Percentiles rank a stretch among this genome's conserved stretches.
Conservation (phyloP, 2,797 vertebrate species). For the Tympanoctomys barrerae region DNA sequence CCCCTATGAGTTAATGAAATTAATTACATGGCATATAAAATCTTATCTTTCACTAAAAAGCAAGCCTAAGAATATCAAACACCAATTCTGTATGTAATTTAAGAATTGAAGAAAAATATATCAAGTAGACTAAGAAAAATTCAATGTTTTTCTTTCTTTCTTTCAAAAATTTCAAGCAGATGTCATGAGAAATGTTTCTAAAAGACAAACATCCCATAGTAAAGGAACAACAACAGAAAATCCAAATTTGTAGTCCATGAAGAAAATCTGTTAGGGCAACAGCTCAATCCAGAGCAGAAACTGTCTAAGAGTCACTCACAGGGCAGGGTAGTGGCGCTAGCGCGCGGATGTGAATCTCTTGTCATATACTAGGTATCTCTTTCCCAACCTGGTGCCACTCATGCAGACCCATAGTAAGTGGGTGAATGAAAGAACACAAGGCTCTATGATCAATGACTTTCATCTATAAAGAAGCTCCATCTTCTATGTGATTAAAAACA, state of each 20-base stretch:
- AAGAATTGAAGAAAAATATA: conserved; percentile 50
- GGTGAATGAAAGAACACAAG: too few species aligned
- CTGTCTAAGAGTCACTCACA: accelerated
- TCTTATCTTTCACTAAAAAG: conserved; percentile 63
- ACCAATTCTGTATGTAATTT: conserved; percentile 54
- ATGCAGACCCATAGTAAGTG: accelerated
- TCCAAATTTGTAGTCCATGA: accelerated
- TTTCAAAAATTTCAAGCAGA: background rate
- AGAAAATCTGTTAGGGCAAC: background rate
- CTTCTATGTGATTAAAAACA: background rate
- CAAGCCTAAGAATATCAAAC: conserved; percentile 51
- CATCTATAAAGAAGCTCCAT: background rate
- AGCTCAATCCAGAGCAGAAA: too few species aligned
- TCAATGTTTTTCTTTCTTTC: background rate
- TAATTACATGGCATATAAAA: conserved; percentile 46
- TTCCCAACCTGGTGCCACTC: background rate
- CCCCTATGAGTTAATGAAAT: conserved; percentile 32
- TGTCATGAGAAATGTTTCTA: background rate
- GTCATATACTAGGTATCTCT: background rate
- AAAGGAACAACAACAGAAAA: background rate
- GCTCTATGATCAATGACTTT: background rate
- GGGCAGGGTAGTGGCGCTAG: accelerated
- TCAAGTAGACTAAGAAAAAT: conserved; percentile 62
- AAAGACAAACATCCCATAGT: background rate
- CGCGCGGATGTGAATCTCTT: background rate